These are phyloP conservation scores for Sporophila hypoxantha DNA, from an alignment of 2,113 vertebrate genomes.

Conservation along the genomic window DNA sequence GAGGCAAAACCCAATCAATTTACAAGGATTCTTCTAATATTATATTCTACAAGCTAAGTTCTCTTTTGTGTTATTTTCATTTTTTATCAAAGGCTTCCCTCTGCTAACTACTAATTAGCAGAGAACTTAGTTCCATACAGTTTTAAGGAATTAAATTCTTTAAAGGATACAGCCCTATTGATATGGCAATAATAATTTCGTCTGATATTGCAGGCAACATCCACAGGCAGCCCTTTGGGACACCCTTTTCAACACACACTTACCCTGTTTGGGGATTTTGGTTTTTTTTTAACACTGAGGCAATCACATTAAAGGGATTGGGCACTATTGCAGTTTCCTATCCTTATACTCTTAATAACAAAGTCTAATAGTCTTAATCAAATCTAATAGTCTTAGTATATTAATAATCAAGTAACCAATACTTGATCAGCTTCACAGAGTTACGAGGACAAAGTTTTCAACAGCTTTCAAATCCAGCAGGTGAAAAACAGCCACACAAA, in stretches of 20 bases:
- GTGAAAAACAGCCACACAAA: not conserved
- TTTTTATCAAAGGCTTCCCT: not conserved
- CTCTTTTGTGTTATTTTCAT: not conserved
- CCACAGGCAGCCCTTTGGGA: not conserved
- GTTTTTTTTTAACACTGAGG: not conserved
- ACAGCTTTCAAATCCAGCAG: not conserved
- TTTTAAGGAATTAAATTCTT: not conserved
- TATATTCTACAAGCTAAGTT: not conserved
- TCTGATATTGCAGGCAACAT: not conserved
- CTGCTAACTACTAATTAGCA: not conserved
- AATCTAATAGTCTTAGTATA: not conserved
- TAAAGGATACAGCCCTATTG: not conserved
- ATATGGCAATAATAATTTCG: not conserved
- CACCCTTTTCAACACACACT: not conserved
- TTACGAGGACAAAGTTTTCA: not conserved
- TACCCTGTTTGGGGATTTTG: rapidly evolving
- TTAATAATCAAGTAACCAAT: not conserved
- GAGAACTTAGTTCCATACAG: not conserved
- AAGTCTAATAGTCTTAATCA: not conserved
- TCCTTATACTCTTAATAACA: not conserved
- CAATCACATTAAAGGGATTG: not conserved
- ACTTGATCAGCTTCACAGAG: not conserved
- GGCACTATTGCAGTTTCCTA: not conserved
- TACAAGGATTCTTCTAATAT: not conserved
- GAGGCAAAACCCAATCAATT: not conserved